Conservation (phyloP, 1,140 invertebrate species). For the Euborellia annulipes region DNA sequence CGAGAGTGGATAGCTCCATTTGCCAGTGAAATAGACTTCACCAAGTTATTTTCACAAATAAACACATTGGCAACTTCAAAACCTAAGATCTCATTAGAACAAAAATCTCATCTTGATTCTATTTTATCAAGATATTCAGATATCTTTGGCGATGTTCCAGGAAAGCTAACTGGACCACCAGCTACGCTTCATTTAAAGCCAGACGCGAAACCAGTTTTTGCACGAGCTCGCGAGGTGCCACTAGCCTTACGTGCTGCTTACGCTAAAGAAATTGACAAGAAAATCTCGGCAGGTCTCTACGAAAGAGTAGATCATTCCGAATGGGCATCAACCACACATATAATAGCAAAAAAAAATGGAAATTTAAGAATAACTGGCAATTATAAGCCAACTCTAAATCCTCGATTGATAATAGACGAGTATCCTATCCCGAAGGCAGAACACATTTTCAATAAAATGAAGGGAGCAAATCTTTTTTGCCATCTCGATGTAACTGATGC, state of each 20-base stretch:
- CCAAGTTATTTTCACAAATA: too few relatives aligned
- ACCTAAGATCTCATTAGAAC: too few relatives aligned
- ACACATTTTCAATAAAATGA: too few relatives aligned
- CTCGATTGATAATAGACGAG: too few relatives aligned
- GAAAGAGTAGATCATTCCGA: conserved; percentile 14
- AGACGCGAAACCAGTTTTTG: conserved; percentile 7
- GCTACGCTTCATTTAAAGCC: conserved; percentile 8
- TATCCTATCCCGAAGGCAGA: too few relatives aligned
- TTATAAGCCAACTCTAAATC: not conserved
- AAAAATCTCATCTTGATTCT: too few relatives aligned
- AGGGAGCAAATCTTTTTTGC: conserved; percentile 9
- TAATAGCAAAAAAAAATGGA: too few relatives aligned
- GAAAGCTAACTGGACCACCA: conserved; percentile 8
- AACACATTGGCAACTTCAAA: too few relatives aligned
- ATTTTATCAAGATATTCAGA: conserved; percentile 4
- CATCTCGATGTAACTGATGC: conserved; percentile 16
- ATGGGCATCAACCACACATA: conserved; percentile 15
- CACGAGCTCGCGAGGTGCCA: conserved; percentile 12
- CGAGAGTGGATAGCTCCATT: too few relatives aligned
- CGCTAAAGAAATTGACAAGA: conserved; percentile 13
- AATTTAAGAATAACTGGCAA: too few relatives aligned
- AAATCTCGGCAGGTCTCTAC: conserved; percentile 14
- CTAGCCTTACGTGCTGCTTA: conserved; percentile 12
- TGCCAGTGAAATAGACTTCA: too few relatives aligned
- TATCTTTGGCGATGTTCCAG: conserved; percentile 7